Evolutionary conservation across 1,140 invertebrate species (phyloP), one percentile per base, ranked within the genome.

Genomic region (Aphidius gifuensis): DNA sequence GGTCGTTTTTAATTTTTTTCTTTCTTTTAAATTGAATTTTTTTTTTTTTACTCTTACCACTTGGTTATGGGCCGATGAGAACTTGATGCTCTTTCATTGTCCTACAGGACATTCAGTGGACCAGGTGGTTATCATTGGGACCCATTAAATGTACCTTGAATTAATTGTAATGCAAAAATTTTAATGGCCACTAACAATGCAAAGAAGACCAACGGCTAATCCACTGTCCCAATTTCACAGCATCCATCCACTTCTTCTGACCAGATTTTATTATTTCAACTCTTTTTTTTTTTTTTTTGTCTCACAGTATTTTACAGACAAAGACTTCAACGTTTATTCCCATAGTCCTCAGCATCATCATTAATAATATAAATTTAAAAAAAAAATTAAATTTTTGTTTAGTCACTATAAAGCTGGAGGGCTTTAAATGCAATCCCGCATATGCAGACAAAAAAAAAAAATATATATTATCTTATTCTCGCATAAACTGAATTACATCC

Each of bases 101-200:
- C 42, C 48, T 48, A 67, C 65, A 64, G 66, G 64, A 71, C 70
- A 67, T 54, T 60, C 48, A 61, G 50, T 58, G 62, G 64, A 69
- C 70, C 74, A 70, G 74, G 74, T 71, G 72, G 70, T 64, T 60
- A 67, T 69, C 71, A 74, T 72, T n/a, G 65, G 61, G 62, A 61
- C 63, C 72, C 69, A 76, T 75, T 75, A 74, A 73, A 63, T 60
- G 40, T 23, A 23, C 23, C 61, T 58, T 66, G 73, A 70, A 74
- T 76, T 76, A 76, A 74, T 74, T 74, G 69, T 69, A 44, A 72
- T 73, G 73, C 73, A 74, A 74, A 74, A 74, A 70, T 68, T 68
- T 56, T 65, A 72, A 74, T 72, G 69, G 74, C 69, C 68, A 72
- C 70, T 69, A 68, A 64, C 71, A 67, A 68, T 68, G 71, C 67